Percentiles rank a stretch among this genome's conserved stretches.
Conservation (phyloP, 1,140 invertebrate species). For the Ectropis grisescens region DNA sequence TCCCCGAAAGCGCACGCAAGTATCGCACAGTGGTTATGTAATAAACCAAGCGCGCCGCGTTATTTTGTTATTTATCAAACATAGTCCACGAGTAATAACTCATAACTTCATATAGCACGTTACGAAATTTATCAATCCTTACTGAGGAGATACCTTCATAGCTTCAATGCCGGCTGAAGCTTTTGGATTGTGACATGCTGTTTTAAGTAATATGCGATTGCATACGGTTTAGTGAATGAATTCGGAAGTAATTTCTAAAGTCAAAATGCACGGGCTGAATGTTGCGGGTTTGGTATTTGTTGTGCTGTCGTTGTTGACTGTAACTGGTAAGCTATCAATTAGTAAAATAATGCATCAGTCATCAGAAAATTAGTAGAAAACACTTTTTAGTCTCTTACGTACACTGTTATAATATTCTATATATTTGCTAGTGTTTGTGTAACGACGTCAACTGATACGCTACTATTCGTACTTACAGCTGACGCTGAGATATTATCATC, state of each 20-base stretch:
- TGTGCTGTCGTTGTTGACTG: conserved; percentile 28
- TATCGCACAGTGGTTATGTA: conserved; percentile 7
- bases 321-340: too few relatives aligned
- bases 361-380: too few relatives aligned
- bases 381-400: too few relatives aligned
- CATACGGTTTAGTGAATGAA: conserved; percentile 36
- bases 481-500: too few relatives aligned
- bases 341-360: too few relatives aligned
- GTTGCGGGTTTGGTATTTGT: conserved; percentile 22
- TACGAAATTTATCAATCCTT: conserved; percentile 33
- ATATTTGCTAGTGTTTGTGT: too few relatives aligned
- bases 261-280: conserved; percentile 33
- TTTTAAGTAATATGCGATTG: conserved; percentile 22
- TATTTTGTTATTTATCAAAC: conserved; percentile 22
- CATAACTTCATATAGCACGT: conserved; percentile 20
- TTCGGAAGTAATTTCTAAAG: conserved; percentile 18
- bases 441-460: too few relatives aligned
- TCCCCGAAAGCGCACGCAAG: conserved; percentile 43
- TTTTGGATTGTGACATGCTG: conserved; percentile 26
- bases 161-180: conserved; percentile 33
- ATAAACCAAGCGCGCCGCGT: conserved; percentile 5
- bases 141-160: conserved; percentile 26
- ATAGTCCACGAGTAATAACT: conserved; percentile 3
- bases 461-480: too few relatives aligned
- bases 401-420: too few relatives aligned